These are phyloP conservation scores for Gallinago jamesoni DNA, from an alignment of 2,113 vertebrate genomes.

Conservation along the genomic window DNA sequence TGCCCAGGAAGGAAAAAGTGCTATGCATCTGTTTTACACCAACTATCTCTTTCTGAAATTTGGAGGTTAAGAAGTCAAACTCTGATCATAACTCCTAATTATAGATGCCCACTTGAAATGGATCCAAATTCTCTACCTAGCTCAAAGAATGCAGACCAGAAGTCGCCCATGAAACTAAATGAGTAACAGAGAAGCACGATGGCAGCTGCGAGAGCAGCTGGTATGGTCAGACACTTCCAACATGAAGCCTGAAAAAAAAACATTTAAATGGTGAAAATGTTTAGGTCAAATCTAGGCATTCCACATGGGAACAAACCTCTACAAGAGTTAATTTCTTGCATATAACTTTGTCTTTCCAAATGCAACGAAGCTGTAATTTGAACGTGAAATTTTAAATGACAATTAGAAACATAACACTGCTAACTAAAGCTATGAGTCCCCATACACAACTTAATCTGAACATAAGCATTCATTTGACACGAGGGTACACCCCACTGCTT, in stretches of 20 bases:
- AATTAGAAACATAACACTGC: neutral
- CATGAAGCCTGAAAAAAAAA: neutral
- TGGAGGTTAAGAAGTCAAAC: neutral
- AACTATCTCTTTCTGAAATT: neutral
- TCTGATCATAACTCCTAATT: neutral
- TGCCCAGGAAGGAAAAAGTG: neutral
- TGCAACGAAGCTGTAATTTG: neutral
- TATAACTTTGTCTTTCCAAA: neutral
- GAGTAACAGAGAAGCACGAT: neutral
- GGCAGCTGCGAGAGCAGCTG: slow-evolving; percentile 57
- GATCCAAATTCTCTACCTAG: slow-evolving; percentile 32
- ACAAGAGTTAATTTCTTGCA: neutral
- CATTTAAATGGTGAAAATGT: neutral
- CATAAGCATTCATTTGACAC: neutral
- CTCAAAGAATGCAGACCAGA: slow-evolving; percentile 10
- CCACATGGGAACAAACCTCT: neutral
- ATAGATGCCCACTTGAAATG: slow-evolving; percentile 2
- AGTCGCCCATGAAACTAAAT: neutral
- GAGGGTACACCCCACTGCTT: neutral
- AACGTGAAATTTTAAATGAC: neutral
- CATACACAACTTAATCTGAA: neutral
- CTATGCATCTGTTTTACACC: neutral
- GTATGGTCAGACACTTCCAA: neutral
- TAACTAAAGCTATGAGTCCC: neutral
- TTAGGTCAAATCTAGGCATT: neutral